phyloP scores from a whole-genome alignment of 2,888 invertebrate species.

The Dryadula phaetusa region DNA sequence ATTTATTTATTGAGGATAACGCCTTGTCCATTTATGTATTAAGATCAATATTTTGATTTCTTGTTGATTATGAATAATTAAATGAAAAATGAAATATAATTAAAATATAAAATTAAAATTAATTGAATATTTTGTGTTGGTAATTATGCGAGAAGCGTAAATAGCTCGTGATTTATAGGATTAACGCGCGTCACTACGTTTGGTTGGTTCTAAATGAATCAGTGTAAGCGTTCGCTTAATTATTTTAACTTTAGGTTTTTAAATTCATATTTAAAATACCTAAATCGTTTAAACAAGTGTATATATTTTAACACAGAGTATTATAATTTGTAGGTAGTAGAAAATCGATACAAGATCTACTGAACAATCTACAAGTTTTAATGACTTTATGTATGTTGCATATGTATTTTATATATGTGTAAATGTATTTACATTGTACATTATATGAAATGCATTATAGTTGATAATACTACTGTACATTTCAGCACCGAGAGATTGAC shows the following conservation, averaged over 20 bases:
- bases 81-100: too few species aligned
- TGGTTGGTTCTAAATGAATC: slow-evolving; percentile 42
- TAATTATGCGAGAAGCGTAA: slow-evolving; percentile 39
- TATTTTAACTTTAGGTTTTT: slow-evolving; percentile 1
- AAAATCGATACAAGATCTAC: slow-evolving; percentile 8
- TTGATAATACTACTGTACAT: background rate
- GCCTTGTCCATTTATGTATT: too few species aligned
- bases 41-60: too few species aligned
- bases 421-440: slow-evolving; percentile 13
- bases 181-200: slow-evolving; percentile 39
- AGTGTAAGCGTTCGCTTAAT: slow-evolving; percentile 34
- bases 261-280: background rate
- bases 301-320: background rate
- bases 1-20: too few species aligned
- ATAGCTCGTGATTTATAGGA: slow-evolving; percentile 44
- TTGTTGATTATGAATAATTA: too few species aligned
- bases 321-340: background rate
- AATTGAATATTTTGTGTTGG: slow-evolving; percentile 21
- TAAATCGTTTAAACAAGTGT: background rate
- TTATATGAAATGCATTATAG: background rate
- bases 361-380: slow-evolving; percentile 21
- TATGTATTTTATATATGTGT: too few species aligned
- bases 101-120: slow-evolving; percentile 8
- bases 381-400: slow-evolving; percentile 12
- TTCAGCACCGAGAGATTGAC: too few species aligned